phyloP scores from a whole-genome alignment of 1,140 invertebrate genomes.

The Drosophila seguyi region DNA sequence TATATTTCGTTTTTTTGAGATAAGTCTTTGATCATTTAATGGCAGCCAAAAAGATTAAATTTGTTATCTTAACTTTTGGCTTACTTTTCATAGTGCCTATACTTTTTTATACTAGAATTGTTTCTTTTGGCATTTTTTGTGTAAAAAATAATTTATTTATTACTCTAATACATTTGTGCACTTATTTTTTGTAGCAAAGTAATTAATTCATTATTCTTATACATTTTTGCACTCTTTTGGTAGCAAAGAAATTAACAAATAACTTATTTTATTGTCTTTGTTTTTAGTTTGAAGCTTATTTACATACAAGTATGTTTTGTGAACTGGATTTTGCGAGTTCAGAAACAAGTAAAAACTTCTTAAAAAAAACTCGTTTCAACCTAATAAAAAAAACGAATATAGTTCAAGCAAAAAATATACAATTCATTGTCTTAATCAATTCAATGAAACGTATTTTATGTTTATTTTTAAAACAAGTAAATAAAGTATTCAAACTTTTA shows the following conservation, averaged over 20 bases:
- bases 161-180: no score
- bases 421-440: no score
- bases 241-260: not conserved
- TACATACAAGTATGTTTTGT: not conserved
- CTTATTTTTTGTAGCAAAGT: no score
- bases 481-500: no score
- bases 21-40: conserved; percentile 37
- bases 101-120: not conserved
- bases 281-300: not conserved
- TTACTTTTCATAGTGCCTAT: not conserved
- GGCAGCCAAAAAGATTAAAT: conserved; percentile 9
- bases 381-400: not conserved
- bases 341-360: not conserved
- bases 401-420: not conserved
- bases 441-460: not conserved
- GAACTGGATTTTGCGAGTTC: not conserved
- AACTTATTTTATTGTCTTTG: no score
- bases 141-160: no score
- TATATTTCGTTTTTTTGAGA: conserved; percentile 17
- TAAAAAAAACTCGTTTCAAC: not conserved
- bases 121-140: not conserved
- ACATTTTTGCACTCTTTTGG: no score
- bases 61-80: conserved; percentile 15
- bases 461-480: no score
- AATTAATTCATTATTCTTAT: no score